These are phyloP conservation scores for Fulica atra DNA, from an alignment of 2,113 vertebrate genomes.

Conservation along the genomic window DNA sequence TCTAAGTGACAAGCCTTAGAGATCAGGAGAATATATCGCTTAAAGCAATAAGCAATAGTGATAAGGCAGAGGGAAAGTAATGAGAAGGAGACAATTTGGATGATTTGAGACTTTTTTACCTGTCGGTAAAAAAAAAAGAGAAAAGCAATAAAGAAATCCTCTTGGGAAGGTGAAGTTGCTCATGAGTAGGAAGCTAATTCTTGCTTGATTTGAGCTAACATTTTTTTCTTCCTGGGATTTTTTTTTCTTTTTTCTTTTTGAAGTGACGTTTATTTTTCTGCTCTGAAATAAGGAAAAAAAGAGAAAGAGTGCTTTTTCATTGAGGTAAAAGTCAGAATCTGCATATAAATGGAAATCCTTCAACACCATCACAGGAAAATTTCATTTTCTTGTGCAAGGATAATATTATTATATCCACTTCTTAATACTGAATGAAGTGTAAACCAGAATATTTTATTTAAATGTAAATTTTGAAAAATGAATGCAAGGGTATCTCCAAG, in stretches of 20 bases:
- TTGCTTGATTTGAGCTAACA: background rate
- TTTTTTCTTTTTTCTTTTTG: background rate
- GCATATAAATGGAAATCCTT: slow-evolving; percentile 56
- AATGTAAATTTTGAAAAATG: slow-evolving; percentile 30
- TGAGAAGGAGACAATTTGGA: background rate
- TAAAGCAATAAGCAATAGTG: background rate
- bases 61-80: background rate
- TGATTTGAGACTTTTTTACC: background rate
- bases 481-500: background rate
- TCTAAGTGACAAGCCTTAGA: background rate
- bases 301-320: slow-evolving; percentile 12
- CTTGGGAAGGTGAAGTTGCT: background rate
- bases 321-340: slow-evolving; percentile 49
- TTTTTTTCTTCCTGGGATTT: background rate
- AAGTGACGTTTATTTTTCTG: background rate
- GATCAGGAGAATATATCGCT: background rate
- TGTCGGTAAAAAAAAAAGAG: background rate
- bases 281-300: background rate
- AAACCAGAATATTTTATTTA: slow-evolving; percentile 47
- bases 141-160: background rate
- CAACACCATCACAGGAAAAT: slow-evolving; percentile 8
- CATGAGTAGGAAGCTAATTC: slow-evolving; percentile 16
- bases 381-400: slow-evolving; percentile 31
- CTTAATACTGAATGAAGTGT: slow-evolving; percentile 17
- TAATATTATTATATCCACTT: slow-evolving; percentile 26